Base-by-base conservation (phyloP, 2,797 vertebrate genomes). In the Lepidocolaptes lacrymiger region DNA sequence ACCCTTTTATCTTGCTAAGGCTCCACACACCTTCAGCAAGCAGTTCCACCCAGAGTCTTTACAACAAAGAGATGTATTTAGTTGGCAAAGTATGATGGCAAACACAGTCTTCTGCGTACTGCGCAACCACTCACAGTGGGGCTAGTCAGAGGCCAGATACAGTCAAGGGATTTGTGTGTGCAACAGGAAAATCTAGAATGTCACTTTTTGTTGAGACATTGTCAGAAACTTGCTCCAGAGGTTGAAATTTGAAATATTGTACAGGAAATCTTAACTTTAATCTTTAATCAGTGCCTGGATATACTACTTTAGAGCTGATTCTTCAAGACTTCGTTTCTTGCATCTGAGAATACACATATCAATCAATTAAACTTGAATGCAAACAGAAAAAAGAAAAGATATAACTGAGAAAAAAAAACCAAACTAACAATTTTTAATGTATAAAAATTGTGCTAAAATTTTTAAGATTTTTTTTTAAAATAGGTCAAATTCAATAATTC, bases 141-240 rank as follows among this genome's bases (percentile, higher is more conserved):
- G 39, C 32, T 93, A 22, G 37, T 58, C 32, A 48, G 39, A 68
- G 55, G 14, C 73, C 21, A 7, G 23, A 24, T 37, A 26, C 7
- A 34, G 24, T 24, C 34, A 18, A 6, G 12, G 22, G n/a, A 46
- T 56, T 66, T 61, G 46, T 61, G 41, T 0, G 0, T 19, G 39
- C 26, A 24, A 21, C 3, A 51, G 32, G 24, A 81, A 84, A 81
- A 88, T 15, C 34, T 34, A 54, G 63, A 85, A 36, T 18, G 15
- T 43, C 54, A 43, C 9, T 23, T 64, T 61, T 63, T 83, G 19
- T 27, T 26, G 43, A 56, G 19, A 43, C 11, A 17, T 68, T 85
- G 2, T 54, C 7, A 36, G 61, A 12, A 73, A 49, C 22, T 68
- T 82, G 39, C 32, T 77, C 52, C 28, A 49, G 24, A 78, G 9